phyloP scores from a whole-genome alignment of 1,140 invertebrate genomes.

The Zaprionus tsacasi region DNA sequence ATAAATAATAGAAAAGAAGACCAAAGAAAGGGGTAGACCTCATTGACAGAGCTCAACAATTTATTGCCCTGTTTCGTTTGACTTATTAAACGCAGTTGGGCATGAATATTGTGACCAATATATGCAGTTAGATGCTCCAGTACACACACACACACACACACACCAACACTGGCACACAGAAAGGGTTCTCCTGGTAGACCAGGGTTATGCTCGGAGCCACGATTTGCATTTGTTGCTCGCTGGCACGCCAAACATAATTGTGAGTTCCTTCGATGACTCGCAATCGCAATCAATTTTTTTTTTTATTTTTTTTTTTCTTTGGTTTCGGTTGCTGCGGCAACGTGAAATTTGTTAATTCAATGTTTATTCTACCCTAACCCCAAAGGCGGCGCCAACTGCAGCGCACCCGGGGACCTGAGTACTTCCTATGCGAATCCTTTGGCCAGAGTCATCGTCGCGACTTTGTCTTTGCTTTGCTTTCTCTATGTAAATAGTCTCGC shows the following conservation, averaged over 20 bases:
- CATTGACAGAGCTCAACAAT: constrained; percentile 54
- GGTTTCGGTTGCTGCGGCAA: constrained; percentile 66
- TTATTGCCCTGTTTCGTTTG: constrained; percentile 58
- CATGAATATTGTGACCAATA: constrained; percentile 63
- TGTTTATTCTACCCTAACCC: constrained; percentile 69
- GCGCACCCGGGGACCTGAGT: constrained; percentile 16
- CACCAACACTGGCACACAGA: constrained; percentile 7
- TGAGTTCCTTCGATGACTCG: constrained; percentile 55
- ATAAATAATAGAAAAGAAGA: constrained; percentile 17
- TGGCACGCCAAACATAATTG: constrained; percentile 75
- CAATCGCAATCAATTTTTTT: constrained; percentile 69
- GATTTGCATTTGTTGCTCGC: constrained; percentile 79
- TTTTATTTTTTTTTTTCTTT: background rate
- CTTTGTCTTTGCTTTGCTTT: constrained; percentile 29
- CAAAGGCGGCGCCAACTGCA: constrained; percentile 46
- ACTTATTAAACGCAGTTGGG: constrained; percentile 74
- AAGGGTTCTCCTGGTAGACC: constrained; percentile 12
- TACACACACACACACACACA: constrained; percentile 21
- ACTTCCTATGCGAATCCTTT: constrained; percentile 46
- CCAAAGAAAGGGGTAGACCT: constrained; percentile 61
- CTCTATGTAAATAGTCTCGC: constrained; percentile 47
- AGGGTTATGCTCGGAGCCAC: constrained; percentile 44
- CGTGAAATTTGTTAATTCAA: constrained; percentile 84
- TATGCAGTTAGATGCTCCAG: constrained; percentile 41
- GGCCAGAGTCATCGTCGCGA: constrained; percentile 10